These are phyloP conservation scores for Alexandromys oeconomus DNA, from an alignment of 2,797 vertebrate species.

Conservation along the genomic window DNA sequence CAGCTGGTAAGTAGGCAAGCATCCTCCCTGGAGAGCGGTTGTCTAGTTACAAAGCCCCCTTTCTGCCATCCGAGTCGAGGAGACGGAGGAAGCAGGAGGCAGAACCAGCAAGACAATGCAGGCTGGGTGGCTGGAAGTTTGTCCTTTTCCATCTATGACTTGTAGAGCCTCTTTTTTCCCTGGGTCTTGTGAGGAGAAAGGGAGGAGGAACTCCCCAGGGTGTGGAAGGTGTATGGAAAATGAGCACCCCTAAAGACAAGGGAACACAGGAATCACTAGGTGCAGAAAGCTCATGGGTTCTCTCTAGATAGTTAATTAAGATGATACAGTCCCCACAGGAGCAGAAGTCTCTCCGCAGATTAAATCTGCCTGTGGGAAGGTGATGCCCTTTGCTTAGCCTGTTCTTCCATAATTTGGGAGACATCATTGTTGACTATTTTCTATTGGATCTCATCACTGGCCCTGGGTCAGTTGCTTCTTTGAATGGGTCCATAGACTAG, in stretches of 20 bases:
- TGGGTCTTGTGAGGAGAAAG: neutral
- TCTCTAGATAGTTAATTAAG: constrained; percentile 73
- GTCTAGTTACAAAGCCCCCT: neutral
- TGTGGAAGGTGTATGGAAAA: neutral
- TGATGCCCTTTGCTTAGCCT: neutral
- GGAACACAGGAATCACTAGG: constrained; percentile 74
- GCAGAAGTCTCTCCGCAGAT: constrained; percentile 57
- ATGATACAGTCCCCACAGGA: neutral
- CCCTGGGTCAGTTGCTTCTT: too few relatives aligned
- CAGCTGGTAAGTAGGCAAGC: neutral
- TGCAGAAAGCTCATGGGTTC: constrained; percentile 72
- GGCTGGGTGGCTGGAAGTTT: neutral
- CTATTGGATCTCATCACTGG: neutral
- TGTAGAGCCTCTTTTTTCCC: neutral
- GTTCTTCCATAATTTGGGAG: neutral
- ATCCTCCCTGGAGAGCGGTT: neutral
- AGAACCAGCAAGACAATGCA: neutral
- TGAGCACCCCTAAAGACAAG: neutral
- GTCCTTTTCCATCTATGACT: neutral
- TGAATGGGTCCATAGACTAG: neutral
- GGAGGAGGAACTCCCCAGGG: neutral
- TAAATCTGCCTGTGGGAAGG: neutral
- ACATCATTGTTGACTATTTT: accelerated
- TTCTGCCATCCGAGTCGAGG: neutral
- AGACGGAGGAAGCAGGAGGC: neutral